These are phyloP conservation scores for Andricus quercusramuli DNA, from an alignment of 2,888 invertebrate genomes.

Conservation along the genomic window DNA sequence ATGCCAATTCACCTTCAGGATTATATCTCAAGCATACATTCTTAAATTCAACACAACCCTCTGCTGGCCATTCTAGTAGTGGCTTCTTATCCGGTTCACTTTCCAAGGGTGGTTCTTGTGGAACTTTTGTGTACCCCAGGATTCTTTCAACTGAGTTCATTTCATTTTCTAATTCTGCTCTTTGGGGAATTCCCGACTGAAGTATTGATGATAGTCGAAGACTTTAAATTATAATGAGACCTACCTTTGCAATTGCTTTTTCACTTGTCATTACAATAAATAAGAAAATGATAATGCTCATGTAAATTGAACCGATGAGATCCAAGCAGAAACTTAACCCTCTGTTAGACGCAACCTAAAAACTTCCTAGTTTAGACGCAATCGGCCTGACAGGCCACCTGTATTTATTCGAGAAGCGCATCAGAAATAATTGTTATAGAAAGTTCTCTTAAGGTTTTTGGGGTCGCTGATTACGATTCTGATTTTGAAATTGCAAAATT, in stretches of 20 bases:
- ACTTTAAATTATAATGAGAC: conserved; percentile 80
- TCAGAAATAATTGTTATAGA: too few species aligned
- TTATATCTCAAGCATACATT: conserved; percentile 81
- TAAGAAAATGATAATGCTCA: conserved; percentile 82
- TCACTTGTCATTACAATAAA: conserved; percentile 80
- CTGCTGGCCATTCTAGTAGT: conserved; percentile 80
- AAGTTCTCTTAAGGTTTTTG: too few species aligned
- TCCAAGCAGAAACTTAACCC: conserved; percentile 85
- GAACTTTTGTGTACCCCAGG: conserved; percentile 83
- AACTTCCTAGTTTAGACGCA: too few species aligned
- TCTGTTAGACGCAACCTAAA: too few species aligned
- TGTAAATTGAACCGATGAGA: conserved; percentile 82
- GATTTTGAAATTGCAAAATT: too few species aligned
- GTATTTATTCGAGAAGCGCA: too few species aligned
- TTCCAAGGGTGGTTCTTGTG: conserved; percentile 81
- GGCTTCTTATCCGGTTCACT: conserved; percentile 74
- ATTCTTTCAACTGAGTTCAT: conserved; percentile 86
- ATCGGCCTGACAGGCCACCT: too few species aligned
- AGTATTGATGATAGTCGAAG: conserved; percentile 79
- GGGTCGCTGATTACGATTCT: too few species aligned
- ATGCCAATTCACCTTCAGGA: conserved; percentile 73
- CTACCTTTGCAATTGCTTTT: conserved; percentile 78
- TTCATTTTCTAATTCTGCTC: conserved; percentile 83
- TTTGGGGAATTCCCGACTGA: conserved; percentile 82
- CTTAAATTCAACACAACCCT: conserved; percentile 80